Evolutionary conservation across 2,888 invertebrate genomes (phyloP).

Genomic region (Plagiodera versicolora): DNA sequence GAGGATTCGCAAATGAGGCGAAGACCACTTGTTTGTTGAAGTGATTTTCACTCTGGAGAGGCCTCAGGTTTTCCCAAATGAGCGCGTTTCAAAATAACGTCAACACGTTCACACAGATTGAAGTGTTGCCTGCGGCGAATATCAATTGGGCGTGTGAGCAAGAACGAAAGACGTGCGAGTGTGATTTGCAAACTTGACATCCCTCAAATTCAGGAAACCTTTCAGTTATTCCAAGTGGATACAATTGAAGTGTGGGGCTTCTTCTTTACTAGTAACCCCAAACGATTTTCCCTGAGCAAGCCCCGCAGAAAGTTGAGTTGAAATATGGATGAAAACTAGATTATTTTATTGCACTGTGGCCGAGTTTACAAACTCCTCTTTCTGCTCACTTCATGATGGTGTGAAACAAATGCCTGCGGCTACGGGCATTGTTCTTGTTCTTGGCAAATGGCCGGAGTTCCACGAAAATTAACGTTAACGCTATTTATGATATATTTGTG

Average conservation of each 20-base stretch:
- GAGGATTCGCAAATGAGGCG: background rate
- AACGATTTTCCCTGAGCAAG: too few species aligned
- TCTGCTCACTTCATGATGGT: constrained; percentile 1
- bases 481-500: background rate
- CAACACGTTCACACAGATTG: background rate
- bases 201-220: too few species aligned
- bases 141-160: background rate
- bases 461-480: background rate
- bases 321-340: too few species aligned
- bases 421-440: constrained; percentile 7
- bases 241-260: too few species aligned
- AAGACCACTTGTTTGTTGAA: constrained; percentile 2
- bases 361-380: background rate
- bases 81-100: background rate
- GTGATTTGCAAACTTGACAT: too few species aligned
- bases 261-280: too few species aligned
- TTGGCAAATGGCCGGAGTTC: background rate
- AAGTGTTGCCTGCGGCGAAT: background rate
- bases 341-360: too few species aligned
- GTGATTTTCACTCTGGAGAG: constrained; percentile 1
- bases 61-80: background rate
- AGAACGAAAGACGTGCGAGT: background rate
- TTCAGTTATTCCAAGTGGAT: background rate
- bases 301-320: too few species aligned
- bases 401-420: constrained; percentile 9